These are phyloP conservation scores for Drosophila cyrtoloma DNA, from an alignment of 2,888 invertebrate genomes.

Conservation along the genomic window DNA sequence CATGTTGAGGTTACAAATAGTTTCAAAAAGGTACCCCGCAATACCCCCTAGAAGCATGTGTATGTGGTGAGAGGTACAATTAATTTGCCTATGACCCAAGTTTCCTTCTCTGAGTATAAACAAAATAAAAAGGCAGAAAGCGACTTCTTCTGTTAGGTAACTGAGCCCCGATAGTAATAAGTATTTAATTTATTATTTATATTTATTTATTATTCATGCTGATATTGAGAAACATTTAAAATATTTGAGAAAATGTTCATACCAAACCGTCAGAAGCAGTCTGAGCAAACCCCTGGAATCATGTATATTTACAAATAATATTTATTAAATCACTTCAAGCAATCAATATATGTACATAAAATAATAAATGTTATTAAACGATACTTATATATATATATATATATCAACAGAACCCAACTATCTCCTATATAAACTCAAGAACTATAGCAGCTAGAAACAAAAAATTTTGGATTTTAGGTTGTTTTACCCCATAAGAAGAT, in stretches of 20 bases:
- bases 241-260: neutral
- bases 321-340: no score
- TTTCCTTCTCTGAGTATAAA: conserved; percentile 1
- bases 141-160: neutral
- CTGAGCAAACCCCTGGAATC: neutral
- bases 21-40: neutral
- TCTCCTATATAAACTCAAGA: neutral
- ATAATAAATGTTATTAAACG: neutral
- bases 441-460: neutral
- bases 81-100: conserved; percentile 49
- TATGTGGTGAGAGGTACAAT: conserved; percentile 46
- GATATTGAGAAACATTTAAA: neutral
- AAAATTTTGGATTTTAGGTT: neutral
- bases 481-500: neutral
- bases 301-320: neutral
- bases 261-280: neutral
- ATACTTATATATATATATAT: neutral
- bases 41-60: neutral
- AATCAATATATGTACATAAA: neutral
- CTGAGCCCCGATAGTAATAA: neutral
- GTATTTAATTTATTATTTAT: conserved; percentile 10
- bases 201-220: conserved; percentile 11
- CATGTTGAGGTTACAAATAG: conserved; percentile 19
- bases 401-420: neutral
- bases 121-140: conserved; percentile 4